Evolutionary conservation across 1,140 invertebrate genomes (phyloP).

Genomic region (Bombus pyrosoma): DNA sequence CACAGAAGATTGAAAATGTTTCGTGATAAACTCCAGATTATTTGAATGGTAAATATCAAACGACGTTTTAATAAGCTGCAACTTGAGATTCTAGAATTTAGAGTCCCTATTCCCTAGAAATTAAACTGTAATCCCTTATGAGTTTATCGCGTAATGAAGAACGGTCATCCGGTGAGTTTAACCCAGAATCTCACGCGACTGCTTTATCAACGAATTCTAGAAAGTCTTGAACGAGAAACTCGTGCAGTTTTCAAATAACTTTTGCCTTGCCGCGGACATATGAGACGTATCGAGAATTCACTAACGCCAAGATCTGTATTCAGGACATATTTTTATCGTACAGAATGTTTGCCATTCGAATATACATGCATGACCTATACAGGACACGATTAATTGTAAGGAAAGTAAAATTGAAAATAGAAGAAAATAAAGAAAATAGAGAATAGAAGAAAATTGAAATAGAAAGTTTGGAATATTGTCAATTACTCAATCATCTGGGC

Average conservation of each 20-base stretch:
- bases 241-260: constrained; percentile 21
- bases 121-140: not conserved
- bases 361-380: not conserved
- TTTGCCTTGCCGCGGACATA: not conserved
- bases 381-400: not conserved
- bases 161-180: not conserved
- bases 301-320: too few species aligned
- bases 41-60: not conserved
- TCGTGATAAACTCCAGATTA: not conserved
- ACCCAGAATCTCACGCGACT: not conserved
- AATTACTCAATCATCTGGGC: not conserved
- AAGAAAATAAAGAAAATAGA: too few species aligned
- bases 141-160: not conserved
- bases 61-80: not conserved
- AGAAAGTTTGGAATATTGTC: not conserved
- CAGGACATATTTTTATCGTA: not conserved
- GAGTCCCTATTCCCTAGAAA: not conserved
- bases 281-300: not conserved
- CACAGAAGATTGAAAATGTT: not conserved
- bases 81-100: not conserved
- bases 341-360: not conserved
- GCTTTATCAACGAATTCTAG: constrained; percentile 48
- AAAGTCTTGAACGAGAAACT: not conserved
- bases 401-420: not conserved
- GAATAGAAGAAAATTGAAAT: too few species aligned